Percentiles rank a stretch among this genome's conserved stretches.
Evolutionary conservation across 2,113 vertebrate genomes (phyloP).

Genomic region (Oreocharis arfaki): DNA sequence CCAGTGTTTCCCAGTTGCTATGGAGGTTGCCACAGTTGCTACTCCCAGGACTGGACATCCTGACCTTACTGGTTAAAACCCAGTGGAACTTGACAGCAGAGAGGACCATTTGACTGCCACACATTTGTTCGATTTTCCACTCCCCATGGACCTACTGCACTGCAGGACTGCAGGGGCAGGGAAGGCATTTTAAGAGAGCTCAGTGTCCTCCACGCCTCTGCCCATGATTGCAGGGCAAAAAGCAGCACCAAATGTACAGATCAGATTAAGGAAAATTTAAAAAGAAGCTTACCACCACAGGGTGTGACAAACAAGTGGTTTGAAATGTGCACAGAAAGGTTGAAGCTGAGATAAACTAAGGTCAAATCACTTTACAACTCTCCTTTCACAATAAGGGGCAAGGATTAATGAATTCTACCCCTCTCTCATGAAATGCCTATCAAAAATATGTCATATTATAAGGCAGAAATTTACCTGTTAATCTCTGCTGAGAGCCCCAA

Average conservation of each 20-base stretch:
- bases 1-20: slow-evolving; percentile 59
- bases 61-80: background rate
- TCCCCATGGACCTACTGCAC: background rate
- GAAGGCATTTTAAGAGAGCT: background rate
- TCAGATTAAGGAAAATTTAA: background rate
- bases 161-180: background rate
- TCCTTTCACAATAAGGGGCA: background rate
- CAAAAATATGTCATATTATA: background rate
- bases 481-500: background rate
- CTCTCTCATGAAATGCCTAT: background rate
- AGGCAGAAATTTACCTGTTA: background rate
- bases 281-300: background rate
- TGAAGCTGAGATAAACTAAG: background rate
- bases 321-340: background rate
- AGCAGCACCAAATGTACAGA: background rate
- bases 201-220: background rate
- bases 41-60: background rate
- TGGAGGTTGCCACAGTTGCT: slow-evolving; percentile 25
- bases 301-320: background rate
- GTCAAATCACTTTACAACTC: background rate
- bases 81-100: rapidly evolving
- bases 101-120: background rate
- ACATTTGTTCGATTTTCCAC: rapidly evolving
- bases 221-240: background rate
- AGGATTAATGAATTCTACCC: background rate